Evolutionary conservation across 2,888 invertebrate genomes (phyloP).

Genomic region (Coronaproctus castanopsis): DNA sequence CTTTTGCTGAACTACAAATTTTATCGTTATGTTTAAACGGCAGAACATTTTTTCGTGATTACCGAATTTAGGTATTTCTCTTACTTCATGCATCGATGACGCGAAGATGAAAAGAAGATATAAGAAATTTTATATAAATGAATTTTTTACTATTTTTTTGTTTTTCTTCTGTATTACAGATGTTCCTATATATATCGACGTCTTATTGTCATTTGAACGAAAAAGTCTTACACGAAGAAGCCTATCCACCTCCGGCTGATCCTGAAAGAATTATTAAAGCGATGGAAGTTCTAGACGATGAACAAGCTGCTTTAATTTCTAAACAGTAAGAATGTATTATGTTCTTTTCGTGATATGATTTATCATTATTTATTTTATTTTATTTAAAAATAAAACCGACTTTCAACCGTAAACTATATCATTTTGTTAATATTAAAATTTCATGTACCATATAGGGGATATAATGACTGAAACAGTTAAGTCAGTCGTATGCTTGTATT

Average conservation of each 20-base stretch:
- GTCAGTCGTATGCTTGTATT: too few species aligned
- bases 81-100: too few species aligned
- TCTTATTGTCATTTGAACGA: slow-evolving; percentile 79
- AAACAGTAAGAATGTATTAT: slow-evolving; percentile 36
- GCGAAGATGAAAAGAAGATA: too few species aligned
- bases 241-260: slow-evolving; percentile 47
- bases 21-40: too few species aligned
- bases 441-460: too few species aligned
- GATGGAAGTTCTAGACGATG: slow-evolving; percentile 44
- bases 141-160: background rate
- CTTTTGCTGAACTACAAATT: too few species aligned
- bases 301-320: slow-evolving; percentile 38
- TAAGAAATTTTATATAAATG: background rate
- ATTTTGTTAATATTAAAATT: too few species aligned
- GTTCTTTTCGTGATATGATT: background rate
- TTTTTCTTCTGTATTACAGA: slow-evolving; percentile 27
- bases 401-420: too few species aligned
- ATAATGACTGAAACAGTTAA: too few species aligned
- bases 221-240: slow-evolving; percentile 49
- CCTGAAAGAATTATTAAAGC: slow-evolving; percentile 34
- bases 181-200: slow-evolving; percentile 72
- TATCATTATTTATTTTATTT: background rate
- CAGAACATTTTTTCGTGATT: too few species aligned
- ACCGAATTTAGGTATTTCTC: too few species aligned
- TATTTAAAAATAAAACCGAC: too few species aligned